These are phyloP conservation scores for Lethenteron camtschaticum DNA, from an alignment of 2,113 vertebrate genomes.

Conservation along the genomic window DNA sequence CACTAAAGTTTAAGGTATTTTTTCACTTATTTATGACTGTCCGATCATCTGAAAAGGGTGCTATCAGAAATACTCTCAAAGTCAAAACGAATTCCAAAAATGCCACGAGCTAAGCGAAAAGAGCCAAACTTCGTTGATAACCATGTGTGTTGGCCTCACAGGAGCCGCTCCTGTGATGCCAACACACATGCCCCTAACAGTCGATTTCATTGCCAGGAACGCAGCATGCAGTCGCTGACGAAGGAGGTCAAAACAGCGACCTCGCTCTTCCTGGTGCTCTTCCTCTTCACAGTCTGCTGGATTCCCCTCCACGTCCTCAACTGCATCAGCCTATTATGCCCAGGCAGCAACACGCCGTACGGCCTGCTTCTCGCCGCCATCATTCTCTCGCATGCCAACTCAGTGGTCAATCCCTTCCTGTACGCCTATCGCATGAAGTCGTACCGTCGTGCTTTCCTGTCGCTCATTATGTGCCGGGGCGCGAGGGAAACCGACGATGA, in stretches of 20 bases:
- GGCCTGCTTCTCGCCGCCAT: conserved; percentile 24
- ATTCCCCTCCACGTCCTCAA: conserved; percentile 35
- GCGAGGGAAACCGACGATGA: conserved; percentile 7
- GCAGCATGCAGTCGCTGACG: conserved; percentile 9
- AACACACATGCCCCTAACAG: too few species aligned
- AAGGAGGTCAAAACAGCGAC: conserved; percentile 24
- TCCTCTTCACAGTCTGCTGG: conserved; percentile 30
- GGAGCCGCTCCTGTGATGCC: too few species aligned
- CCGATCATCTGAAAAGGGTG: too few species aligned
- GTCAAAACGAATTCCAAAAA: too few species aligned
- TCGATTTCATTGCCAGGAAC: neutral
- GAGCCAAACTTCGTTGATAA: too few species aligned
- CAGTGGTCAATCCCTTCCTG: conserved; percentile 30
- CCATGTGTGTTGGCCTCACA: too few species aligned
- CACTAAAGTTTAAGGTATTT: too few species aligned
- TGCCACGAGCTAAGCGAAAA: too few species aligned
- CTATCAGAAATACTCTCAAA: too few species aligned
- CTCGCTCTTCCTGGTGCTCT: conserved; percentile 31
- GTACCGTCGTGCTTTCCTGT: conserved; percentile 30
- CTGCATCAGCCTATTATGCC: conserved; percentile 30
- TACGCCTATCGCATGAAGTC: conserved; percentile 34
- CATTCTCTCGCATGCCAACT: conserved; percentile 36
- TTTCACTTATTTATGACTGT: too few species aligned
- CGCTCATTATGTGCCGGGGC: conserved; percentile 22
- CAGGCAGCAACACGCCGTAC: conserved; percentile 19